Evolutionary conservation across 2,888 invertebrate species (phyloP).

Genomic region (Ochropleura plecta): DNA sequence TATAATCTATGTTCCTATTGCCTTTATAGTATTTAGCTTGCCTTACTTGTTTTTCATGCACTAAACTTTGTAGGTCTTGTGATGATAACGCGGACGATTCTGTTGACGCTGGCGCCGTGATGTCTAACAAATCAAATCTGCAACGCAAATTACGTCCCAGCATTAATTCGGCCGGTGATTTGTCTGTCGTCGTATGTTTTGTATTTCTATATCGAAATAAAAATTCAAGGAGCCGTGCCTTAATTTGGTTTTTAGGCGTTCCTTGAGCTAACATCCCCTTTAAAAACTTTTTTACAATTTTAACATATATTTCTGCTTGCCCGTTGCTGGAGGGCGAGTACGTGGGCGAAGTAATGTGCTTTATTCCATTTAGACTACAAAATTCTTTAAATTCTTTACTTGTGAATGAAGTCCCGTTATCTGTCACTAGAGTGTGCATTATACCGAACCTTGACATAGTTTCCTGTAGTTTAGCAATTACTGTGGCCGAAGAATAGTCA

Average conservation of each 20-base stretch:
- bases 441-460: background rate
- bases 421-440: background rate
- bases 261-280: background rate
- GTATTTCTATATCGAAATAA: constrained; percentile 6
- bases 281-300: background rate
- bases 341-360: background rate
- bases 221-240: background rate
- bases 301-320: constrained; percentile 1
- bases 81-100: background rate
- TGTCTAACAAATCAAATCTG: constrained; percentile 12
- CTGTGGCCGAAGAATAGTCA: background rate
- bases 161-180: constrained; percentile 2
- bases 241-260: background rate
- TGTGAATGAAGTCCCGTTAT: background rate
- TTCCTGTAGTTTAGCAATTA: too few relatives aligned
- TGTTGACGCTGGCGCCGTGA: background rate
- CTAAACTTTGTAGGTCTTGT: background rate
- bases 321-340: constrained; percentile 8
- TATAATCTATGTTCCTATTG: background rate
- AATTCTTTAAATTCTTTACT: background rate
- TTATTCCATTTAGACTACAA: background rate
- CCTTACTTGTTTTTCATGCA: background rate
- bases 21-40: constrained; percentile 3
- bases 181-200: background rate
- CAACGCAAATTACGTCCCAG: constrained; percentile 9